Base-by-base conservation (phyloP, 1,140 invertebrate species). In the Bombus breviceps region DNA sequence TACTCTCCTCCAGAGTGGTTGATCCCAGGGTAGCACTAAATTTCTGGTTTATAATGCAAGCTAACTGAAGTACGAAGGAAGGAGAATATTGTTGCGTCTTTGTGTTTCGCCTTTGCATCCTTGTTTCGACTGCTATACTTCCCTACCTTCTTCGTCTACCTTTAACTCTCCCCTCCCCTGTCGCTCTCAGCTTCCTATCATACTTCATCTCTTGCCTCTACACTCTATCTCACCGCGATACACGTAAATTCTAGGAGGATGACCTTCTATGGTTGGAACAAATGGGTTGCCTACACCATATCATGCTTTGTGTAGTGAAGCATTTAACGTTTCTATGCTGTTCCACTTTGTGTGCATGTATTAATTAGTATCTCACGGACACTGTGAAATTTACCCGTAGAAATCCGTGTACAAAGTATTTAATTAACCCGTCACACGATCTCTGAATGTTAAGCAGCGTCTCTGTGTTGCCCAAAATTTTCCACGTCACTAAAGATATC, bases 21-120 rank as follows among this genome's bases (percentile, higher is more conserved):
- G 92, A 91, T 94, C 93, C 94, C 93, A 88, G 87, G 94, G 88
- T 79, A 86, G 85, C 84, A 89, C 86, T 94, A 93, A 94, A 94
- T 94, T 94, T 93, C 93, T 87, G 87, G 87, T 90, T 89, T 88
- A 92, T 92, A 92, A 92, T 91, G 91, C 89, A 89, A 88, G 88
- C 89, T 89, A 93, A 94, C 91, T 91, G 85, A 92, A 91, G 90
- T 91, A 92, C 85, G 90, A 84, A 84, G 41, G 87, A 86, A 86
- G 81, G 86, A 83, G 85, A 87, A 87, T 72, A 80, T 88, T 86
- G 86, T 86, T 87, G 85, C 83, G 82, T 86, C 79, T 77, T 69
- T 59, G 62, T 73, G 75, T 69, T 79, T 79, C 83, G 25, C 59
- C 53, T 32, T 66, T 37, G 34, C 57, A 32, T 37, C 47, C 64